Evolutionary conservation across 2,113 vertebrate species (phyloP).

Genomic region (Litocranius walleri): DNA sequence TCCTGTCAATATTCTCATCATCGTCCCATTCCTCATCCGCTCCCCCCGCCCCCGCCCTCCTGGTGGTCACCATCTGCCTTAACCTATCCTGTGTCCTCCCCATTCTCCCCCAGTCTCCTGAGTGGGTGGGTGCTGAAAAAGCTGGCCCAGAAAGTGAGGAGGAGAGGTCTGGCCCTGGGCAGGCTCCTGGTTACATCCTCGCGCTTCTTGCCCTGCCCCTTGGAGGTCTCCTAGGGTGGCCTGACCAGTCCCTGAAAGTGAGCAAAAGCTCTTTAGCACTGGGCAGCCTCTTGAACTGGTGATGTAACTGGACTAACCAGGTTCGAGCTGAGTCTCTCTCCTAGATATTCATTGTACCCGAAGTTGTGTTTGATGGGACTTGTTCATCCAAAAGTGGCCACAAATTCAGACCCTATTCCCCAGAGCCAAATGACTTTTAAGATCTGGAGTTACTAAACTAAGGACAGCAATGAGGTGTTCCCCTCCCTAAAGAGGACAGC

Average conservation of each 20-base stretch:
- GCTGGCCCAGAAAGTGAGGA: background rate
- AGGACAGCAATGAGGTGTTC: background rate
- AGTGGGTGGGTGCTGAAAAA: background rate
- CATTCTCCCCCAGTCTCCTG: background rate
- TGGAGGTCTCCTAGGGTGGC: background rate
- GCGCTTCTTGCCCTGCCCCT: background rate
- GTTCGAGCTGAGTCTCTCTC: background rate
- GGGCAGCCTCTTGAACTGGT: background rate
- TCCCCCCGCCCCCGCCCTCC: background rate
- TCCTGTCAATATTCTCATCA: background rate
- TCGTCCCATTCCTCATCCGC: background rate
- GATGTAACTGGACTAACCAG: background rate
- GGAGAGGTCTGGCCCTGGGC: background rate
- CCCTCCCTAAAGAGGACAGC: background rate
- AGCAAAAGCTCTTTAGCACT: background rate
- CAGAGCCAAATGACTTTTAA: background rate
- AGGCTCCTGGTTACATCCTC: background rate
- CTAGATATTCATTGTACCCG: background rate
- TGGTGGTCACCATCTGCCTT: constrained; percentile 35
- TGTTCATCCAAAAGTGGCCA: background rate
- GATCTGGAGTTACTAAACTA: background rate
- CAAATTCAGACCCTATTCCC: background rate
- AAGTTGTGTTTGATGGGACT: background rate
- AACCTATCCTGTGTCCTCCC: background rate
- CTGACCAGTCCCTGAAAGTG: background rate